Evolutionary conservation across 2,888 invertebrate genomes (phyloP).

Genomic region (Carabus problematicus): DNA sequence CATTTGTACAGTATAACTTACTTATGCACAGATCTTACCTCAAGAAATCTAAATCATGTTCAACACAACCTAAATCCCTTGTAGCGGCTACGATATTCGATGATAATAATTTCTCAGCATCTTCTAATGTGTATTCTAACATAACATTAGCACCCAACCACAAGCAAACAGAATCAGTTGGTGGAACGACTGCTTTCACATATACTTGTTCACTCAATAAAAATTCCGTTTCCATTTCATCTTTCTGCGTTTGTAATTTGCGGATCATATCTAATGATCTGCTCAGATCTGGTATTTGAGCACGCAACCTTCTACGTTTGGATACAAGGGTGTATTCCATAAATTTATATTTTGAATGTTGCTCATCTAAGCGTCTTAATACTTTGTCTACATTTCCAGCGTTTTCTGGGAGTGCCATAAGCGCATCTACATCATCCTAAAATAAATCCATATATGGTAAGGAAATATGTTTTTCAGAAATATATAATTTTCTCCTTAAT

Average conservation of each 20-base stretch:
- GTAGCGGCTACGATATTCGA: constrained; percentile 86
- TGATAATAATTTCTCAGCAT: constrained; percentile 83
- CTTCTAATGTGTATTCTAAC: constrained; percentile 93
- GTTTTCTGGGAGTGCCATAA: constrained; percentile 85
- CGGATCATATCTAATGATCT: constrained; percentile 91
- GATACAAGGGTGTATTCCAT: constrained; percentile 93
- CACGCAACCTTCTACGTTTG: constrained; percentile 84
- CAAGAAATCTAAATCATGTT: constrained; percentile 92
- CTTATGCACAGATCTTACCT: constrained; percentile 61
- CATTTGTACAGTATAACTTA: constrained; percentile 11
- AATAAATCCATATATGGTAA: constrained; percentile 46
- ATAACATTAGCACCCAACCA: constrained; percentile 95
- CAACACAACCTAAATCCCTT: constrained; percentile 82
- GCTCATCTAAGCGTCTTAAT: constrained; percentile 86
- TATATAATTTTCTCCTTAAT: constrained; percentile 47
- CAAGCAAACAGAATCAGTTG: constrained; percentile 86
- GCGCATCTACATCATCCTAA: constrained; percentile 94
- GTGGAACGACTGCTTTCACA: constrained; percentile 83
- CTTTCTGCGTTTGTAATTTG: constrained; percentile 81
- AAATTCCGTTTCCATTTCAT: constrained; percentile 86
- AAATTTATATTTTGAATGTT: constrained; percentile 95
- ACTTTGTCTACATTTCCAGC: constrained; percentile 85
- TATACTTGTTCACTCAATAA: constrained; percentile 87
- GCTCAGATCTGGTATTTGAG: constrained; percentile 94
- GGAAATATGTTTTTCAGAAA: constrained; percentile 26